A percentile compares a stretch with the other conserved stretches of the same genome.
Conservation (phyloP, 2,113 vertebrate species). For the Amblyopsis rosae region DNA sequence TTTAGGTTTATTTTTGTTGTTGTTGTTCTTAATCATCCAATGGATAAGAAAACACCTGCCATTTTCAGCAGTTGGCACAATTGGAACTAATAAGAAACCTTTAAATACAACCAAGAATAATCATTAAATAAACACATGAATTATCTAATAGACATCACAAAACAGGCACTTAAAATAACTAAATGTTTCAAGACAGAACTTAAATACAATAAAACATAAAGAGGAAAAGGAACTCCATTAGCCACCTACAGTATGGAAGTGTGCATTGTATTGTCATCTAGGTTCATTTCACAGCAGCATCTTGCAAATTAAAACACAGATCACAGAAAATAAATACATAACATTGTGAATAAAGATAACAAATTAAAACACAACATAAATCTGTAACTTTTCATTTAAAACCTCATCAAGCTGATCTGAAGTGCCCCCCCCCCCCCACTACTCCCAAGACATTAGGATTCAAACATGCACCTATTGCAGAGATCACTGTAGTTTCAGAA, state of each 20-base stretch:
- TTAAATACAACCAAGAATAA: neutral
- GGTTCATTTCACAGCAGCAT: neutral
- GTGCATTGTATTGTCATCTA: neutral
- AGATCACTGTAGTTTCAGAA: neutral
- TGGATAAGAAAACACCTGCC: neutral
- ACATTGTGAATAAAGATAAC: no score
- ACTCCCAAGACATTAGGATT: neutral
- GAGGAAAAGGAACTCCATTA: neutral
- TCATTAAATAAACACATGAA: no score
- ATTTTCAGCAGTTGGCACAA: constrained; percentile 10
- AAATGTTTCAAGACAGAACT: no score
- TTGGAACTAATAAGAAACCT: neutral
- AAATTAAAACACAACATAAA: neutral
- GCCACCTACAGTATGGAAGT: neutral
- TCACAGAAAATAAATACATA: neutral
- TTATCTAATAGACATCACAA: no score
- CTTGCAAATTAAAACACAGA: constrained; percentile 1
- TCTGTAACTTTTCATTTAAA: neutral
- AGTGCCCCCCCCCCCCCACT: neutral
- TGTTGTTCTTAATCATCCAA: neutral
- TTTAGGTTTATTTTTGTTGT: neutral
- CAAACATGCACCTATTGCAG: neutral
- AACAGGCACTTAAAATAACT: no score
- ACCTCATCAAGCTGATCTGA: neutral
- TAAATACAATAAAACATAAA: no score